Base-by-base conservation (phyloP, 2,888 invertebrate genomes). In the Drosophila lacicola region DNA sequence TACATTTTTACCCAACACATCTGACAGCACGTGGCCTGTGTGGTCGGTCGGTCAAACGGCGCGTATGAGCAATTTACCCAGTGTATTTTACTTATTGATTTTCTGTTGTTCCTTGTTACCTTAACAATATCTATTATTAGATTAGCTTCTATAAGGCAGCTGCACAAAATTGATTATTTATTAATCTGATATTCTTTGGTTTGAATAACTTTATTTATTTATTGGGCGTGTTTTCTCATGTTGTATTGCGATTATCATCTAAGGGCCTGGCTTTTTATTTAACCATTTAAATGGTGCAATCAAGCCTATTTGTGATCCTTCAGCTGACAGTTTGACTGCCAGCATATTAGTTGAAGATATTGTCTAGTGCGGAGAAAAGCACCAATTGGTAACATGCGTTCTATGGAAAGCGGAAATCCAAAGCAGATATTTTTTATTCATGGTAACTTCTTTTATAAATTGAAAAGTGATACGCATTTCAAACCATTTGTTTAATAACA, bases 131-230 rank as follows among this genome's bases (percentile, higher is more conserved):
- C 13, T 64, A 72, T 41, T 45, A 36, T 34, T 69, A 63, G 54
- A 45, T 10, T 4, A 9, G 13, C 14, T 19, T 45, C 39, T n/a
- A 19, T 41, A 14, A 6, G 3, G 21, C 29, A 39, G 34, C 39
- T 71, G 72, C 73, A 55, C 34, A 60, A 36, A 67, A 74, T 72
- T 60, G 55, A 77, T 72, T 74, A 71, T 60, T 73, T 29, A 71
- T 77, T 74, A 71, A 61, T 50, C 55, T 4, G 13, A 17, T 36
- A 25, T 45, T 13, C 8, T 55, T 37, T 25, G 36, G 3, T 25
- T 19, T 10, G 13, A 13, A n/a, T 14, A 53, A 1, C 2, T 25
- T 2, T 46, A 41, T 21, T 21, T 25, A 10, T 42, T 44, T 37
- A 47, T 29, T 39, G 39, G 6, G 6, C 29, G 29, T 29, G 29